Percentiles rank a stretch among this genome's conserved stretches.
phyloP scores from a whole-genome alignment of 2,888 invertebrate species.

The Sphecodes monilicornis region DNA sequence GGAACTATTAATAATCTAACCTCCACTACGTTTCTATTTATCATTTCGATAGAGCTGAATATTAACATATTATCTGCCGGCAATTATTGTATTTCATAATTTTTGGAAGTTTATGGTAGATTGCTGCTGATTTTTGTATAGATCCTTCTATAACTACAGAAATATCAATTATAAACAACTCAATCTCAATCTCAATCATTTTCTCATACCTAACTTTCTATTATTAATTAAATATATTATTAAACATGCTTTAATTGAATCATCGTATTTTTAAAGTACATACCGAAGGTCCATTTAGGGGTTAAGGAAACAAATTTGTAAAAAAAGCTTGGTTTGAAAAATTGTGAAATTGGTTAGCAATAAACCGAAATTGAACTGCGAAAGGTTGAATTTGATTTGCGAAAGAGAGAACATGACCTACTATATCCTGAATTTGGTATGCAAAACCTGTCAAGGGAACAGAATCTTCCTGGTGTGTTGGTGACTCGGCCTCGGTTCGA shows the following conservation, averaged over 20 bases:
- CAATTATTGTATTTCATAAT: no score
- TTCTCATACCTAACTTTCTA: no score
- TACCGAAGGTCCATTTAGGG: not conserved
- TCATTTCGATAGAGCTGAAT: not conserved
- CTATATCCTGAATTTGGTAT: not conserved
- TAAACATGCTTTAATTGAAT: not conserved
- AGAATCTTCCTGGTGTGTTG: slow-evolving; percentile 50
- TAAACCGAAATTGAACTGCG: not conserved
- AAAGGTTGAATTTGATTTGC: not conserved
- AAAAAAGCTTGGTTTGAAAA: not conserved
- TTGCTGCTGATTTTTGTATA: no score
- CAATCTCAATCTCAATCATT: no score
- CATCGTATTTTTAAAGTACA: not conserved
- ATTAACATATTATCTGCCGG: no score
- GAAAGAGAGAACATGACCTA: not conserved
- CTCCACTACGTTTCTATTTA: not conserved
- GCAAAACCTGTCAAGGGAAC: slow-evolving; percentile 44
- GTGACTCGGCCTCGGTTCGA: slow-evolving; percentile 29
- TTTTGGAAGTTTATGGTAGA: no score
- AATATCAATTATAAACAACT: no score
- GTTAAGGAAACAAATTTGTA: not conserved
- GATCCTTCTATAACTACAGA: no score
- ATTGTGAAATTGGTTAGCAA: not conserved
- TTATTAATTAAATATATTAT: no score
- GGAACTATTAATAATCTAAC: no score